These are phyloP conservation scores for Scaptomyza tumidula DNA, from an alignment of 2,888 invertebrate species.

Conservation along the genomic window DNA sequence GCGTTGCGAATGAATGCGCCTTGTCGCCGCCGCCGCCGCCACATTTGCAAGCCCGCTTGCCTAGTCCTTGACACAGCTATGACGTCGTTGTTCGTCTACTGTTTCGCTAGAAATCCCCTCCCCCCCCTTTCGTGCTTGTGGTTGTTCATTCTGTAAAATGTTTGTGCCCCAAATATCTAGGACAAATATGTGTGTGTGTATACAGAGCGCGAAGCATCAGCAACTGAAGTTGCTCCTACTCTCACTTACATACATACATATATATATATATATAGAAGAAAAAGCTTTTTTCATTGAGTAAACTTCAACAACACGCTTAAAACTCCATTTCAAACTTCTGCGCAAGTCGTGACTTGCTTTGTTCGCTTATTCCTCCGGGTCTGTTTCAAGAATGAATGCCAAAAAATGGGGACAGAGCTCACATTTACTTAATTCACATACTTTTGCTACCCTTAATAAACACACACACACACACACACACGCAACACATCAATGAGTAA, in stretches of 20 bases:
- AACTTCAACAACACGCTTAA: constrained; percentile 55
- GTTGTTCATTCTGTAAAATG: constrained; percentile 73
- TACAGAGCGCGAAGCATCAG: constrained; percentile 23
- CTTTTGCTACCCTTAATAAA: constrained; percentile 47
- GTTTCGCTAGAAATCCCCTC: background rate
- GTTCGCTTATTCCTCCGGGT: constrained; percentile 20
- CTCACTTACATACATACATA: too few species aligned
- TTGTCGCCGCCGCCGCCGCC: constrained; percentile 21
- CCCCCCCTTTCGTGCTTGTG: background rate
- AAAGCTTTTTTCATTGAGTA: constrained; percentile 77
- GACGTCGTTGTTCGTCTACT: constrained; percentile 62
- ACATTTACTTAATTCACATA: constrained; percentile 32
- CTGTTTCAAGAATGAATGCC: constrained; percentile 57
- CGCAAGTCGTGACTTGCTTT: constrained; percentile 70
- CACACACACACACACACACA: constrained; percentile 5
- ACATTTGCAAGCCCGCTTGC: constrained; percentile 36
- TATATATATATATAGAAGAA: too few species aligned
- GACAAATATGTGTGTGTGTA: constrained; percentile 65
- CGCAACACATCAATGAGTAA: constrained; percentile 40
- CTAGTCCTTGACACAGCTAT: constrained; percentile 69
- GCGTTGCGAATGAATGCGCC: constrained; percentile 22
- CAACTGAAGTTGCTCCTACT: constrained; percentile 30
- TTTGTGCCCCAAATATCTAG: constrained; percentile 54
- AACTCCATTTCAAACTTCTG: constrained; percentile 68
- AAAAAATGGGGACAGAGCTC: constrained; percentile 20